Conservation (phyloP, 2,888 invertebrate species). For the Zhengitettix transpicula region DNA sequence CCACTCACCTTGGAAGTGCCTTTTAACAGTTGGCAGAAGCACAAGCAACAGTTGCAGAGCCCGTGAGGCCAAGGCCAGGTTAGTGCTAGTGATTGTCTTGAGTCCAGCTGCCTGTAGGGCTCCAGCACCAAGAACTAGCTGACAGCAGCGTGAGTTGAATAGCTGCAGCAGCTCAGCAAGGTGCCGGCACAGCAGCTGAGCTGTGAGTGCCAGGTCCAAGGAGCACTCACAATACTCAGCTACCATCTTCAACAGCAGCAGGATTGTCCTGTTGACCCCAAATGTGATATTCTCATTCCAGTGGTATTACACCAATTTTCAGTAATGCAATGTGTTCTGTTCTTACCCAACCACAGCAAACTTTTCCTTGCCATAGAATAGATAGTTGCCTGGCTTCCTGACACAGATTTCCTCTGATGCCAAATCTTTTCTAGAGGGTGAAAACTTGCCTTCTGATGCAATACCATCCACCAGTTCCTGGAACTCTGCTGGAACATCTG, state of each 20-base stretch:
- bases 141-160: conserved; percentile 79
- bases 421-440: conserved; percentile 1
- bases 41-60: conserved; percentile 67
- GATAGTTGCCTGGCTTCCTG: conserved; percentile 19
- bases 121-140: conserved; percentile 89
- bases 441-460: conserved; percentile 6
- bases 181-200: conserved; percentile 65
- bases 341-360: conserved; percentile 51
- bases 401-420: background rate
- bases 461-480: conserved; percentile 68
- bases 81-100: conserved; percentile 87
- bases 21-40: conserved; percentile 55
- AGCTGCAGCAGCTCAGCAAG: conserved; percentile 77
- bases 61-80: conserved; percentile 72
- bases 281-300: background rate
- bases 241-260: conserved; percentile 76
- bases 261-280: conserved; percentile 39
- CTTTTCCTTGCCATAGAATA: conserved; percentile 50
- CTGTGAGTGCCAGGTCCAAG: conserved; percentile 57
- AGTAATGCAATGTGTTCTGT: background rate
- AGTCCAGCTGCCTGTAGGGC: conserved; percentile 87
- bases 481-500: conserved; percentile 78
- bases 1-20: conserved; percentile 42
- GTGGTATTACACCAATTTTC: background rate
- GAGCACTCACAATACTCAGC: conserved; percentile 79